Percentiles rank a stretch among this genome's conserved stretches.
These are phyloP conservation scores for Adelognathus sp. DNA, from an alignment of 2,888 invertebrate species.

Conservation along the genomic window DNA sequence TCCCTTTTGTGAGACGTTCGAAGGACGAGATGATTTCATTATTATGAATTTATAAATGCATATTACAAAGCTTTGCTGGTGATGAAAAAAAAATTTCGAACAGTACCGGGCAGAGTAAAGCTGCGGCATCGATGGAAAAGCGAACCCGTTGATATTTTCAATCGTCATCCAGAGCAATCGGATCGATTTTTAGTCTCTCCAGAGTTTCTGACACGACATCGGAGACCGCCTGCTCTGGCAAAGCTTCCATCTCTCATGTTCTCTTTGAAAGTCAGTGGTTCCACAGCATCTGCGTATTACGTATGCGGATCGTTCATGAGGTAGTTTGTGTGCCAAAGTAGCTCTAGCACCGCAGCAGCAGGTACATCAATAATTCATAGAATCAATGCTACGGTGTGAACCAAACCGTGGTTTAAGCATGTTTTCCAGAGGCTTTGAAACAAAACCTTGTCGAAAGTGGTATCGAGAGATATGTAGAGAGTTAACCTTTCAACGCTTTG, in stretches of 20 bases:
- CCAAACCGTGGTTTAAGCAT: conserved; percentile 13
- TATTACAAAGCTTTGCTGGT: not conserved
- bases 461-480: not conserved
- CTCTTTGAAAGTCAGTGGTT: conserved; percentile 25
- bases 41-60: conserved; percentile 6
- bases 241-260: conserved; percentile 16
- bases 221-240: not conserved
- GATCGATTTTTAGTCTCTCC: not conserved
- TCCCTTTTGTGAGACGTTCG: not conserved
- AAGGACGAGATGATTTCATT: not conserved
- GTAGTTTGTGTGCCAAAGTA: not conserved
- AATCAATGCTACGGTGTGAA: not conserved
- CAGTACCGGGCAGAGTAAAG: not conserved
- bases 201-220: not conserved
- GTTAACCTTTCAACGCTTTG: conserved; percentile 58
- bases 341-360: not conserved
- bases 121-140: not conserved
- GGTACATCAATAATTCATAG: conserved; percentile 19
- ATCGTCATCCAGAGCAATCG: conserved; percentile 3
- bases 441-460: not conserved
- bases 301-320: not conserved
- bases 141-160: not conserved
- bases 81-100: not conserved
- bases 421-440: not conserved
- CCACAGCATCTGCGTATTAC: conserved; percentile 41